Percentiles rank a stretch among this genome's conserved stretches.
Evolutionary conservation across 2,888 invertebrate genomes (phyloP).

Genomic region (Melinopterus prodromus): DNA sequence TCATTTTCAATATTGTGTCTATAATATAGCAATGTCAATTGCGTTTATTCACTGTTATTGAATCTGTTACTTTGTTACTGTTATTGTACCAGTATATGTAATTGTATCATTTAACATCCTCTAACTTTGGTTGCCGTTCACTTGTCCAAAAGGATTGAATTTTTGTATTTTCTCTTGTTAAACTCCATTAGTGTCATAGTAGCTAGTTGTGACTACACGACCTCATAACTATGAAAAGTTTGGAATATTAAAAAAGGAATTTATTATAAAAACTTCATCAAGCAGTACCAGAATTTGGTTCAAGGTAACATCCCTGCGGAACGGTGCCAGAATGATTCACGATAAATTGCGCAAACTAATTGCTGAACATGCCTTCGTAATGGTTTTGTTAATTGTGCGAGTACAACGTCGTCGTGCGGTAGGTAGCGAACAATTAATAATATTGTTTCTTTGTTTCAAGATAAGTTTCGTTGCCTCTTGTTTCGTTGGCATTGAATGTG

Average conservation of each 20-base stretch:
- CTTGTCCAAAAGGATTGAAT: too few relatives aligned
- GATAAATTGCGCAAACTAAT: constrained; percentile 22
- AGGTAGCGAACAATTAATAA: not conserved
- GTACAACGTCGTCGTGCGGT: constrained; percentile 6
- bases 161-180: too few relatives aligned
- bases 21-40: too few relatives aligned
- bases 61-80: too few relatives aligned
- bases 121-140: too few relatives aligned
- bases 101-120: too few relatives aligned
- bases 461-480: not conserved
- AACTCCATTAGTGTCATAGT: too few relatives aligned
- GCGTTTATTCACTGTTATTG: too few relatives aligned
- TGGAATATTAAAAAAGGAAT: not conserved
- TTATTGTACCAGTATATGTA: too few relatives aligned
- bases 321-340: constrained; percentile 23
- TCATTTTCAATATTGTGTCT: too few relatives aligned
- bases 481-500: not conserved
- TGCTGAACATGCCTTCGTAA: constrained; percentile 18
- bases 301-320: constrained; percentile 14
- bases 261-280: not conserved
- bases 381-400: constrained; percentile 19
- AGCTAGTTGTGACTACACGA: too few relatives aligned
- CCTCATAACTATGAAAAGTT: not conserved
- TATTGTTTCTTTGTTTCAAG: constrained; percentile 4
- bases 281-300: constrained; percentile 11